Base-by-base conservation (phyloP, 2,888 invertebrate genomes). In the Habroteleia sp. region DNA sequence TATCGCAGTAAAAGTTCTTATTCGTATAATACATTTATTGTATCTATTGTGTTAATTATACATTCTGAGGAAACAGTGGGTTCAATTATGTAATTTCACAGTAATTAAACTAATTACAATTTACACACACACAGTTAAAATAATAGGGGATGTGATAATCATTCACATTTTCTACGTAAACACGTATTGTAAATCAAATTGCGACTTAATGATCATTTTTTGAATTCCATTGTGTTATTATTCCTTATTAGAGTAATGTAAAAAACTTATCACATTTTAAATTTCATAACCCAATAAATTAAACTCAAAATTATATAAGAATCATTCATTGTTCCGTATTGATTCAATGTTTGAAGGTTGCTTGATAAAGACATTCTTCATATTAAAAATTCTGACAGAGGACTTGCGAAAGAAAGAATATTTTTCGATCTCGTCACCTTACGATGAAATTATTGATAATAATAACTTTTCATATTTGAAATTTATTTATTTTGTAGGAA, bases 41-140 rank as follows among this genome's bases (percentile, higher is more conserved):
- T 23, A 16, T 4, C 25, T 11, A 29, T 58, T 58, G 42, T 56
- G 16, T 56, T 42, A 31, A 23, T 42, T 42, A 41, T 20, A 29
- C 11, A 20, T 56, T 42, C 56, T 42, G 33, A 42, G 31, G 56
- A 56, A 56, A 56, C 42, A 4, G 56, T 42, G 14, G 2, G 23
- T 42, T 33, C 35, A 44, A 58, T 58, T 58, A 10, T 44, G 33
- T 25, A 58, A 58, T 58, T 44, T 44, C 44, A 35, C 44, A 44
- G 46, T 37, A 37, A 60, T 44, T 60, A 60, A 44, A 46, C 27
- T 60, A 60, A 60, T 60, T 60, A 46, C 37, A 1, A 27, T 60
- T 60, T 60, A 46, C n/a, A n/a, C n/a, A n/a, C n/a, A n/a, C n/a
- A n/a, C 46, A 60, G 60, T 60, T 60, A 46, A 41, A 42, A 44